Evolutionary conservation across 2,113 vertebrate genomes (phyloP).

Genomic region (Poeciliopsis prolifica): DNA sequence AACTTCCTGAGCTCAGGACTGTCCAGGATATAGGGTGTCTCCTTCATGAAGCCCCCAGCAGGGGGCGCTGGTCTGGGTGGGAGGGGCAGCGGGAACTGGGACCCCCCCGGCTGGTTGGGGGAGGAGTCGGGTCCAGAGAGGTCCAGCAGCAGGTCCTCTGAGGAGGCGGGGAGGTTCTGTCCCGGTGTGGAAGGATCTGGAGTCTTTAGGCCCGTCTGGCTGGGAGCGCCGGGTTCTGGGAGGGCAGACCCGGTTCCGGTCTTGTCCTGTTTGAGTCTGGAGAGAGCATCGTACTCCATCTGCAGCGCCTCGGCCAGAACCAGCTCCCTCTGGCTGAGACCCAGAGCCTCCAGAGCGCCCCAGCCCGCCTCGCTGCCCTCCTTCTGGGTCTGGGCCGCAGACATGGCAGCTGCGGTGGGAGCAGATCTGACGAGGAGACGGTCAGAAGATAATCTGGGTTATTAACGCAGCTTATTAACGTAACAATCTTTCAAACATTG

Average conservation of each 20-base stretch:
- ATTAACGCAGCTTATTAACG: no score
- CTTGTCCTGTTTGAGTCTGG: slow-evolving; percentile 87
- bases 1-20: slow-evolving; percentile 47
- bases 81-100: slow-evolving; percentile 48
- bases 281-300: slow-evolving; percentile 96
- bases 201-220: slow-evolving; percentile 29
- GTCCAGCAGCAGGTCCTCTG: slow-evolving; percentile 57
- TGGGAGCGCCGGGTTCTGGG: background rate
- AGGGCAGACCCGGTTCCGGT: slow-evolving; percentile 5
- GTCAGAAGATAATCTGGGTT: no score
- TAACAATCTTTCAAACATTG: no score
- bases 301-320: slow-evolving; percentile 95
- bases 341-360: slow-evolving; percentile 89
- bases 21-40: slow-evolving; percentile 86
- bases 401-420: slow-evolving; percentile 76
- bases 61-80: slow-evolving; percentile 34
- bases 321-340: slow-evolving; percentile 91
- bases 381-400: slow-evolving; percentile 83
- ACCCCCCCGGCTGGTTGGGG: slow-evolving; percentile 71
- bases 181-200: slow-evolving; percentile 27
- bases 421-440: background rate
- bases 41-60: slow-evolving; percentile 68
- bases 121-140: slow-evolving; percentile 84
- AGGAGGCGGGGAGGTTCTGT: slow-evolving; percentile 10
- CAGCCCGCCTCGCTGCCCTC: slow-evolving; percentile 83